Conservation (phyloP, 2,888 invertebrate species). For the Acleris sparsana region DNA sequence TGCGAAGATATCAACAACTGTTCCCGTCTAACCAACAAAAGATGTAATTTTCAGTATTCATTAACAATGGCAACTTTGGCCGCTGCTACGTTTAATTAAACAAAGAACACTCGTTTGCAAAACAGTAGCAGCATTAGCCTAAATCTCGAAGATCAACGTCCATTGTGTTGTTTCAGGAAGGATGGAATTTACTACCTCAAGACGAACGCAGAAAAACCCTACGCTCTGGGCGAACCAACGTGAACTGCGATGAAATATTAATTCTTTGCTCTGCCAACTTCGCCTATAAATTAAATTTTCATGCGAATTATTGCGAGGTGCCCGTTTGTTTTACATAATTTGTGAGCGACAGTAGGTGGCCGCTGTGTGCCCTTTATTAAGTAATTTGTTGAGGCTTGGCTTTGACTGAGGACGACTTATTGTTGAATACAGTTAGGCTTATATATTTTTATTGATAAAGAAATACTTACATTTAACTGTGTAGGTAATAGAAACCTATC, state of each 20-base stretch:
- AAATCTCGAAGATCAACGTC: slow-evolving; percentile 61
- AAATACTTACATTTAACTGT: no score
- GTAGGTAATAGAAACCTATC: no score
- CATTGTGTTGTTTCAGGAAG: slow-evolving; percentile 76
- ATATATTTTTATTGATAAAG: no score
- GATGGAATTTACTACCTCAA: slow-evolving; percentile 82
- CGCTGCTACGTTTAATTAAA: slow-evolving; percentile 61
- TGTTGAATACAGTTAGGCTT: no score
- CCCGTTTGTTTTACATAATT: slow-evolving; percentile 47
- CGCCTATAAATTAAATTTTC: slow-evolving; percentile 65
- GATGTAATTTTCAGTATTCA: slow-evolving; percentile 56
- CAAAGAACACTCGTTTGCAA: slow-evolving; percentile 62
- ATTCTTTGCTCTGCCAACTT: slow-evolving; percentile 61
- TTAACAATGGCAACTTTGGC: slow-evolving; percentile 55
- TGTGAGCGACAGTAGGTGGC: slow-evolving; percentile 43
- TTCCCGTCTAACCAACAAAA: slow-evolving; percentile 45
- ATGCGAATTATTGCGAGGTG: slow-evolving; percentile 55
- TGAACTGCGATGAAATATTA: slow-evolving; percentile 60
- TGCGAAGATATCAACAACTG: no score
- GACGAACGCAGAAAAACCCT: slow-evolving; percentile 80
- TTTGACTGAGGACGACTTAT: no score
- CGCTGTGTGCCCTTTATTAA: slow-evolving; percentile 10
- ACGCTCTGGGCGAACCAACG: slow-evolving; percentile 69
- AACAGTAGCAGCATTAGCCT: slow-evolving; percentile 58
- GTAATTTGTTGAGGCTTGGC: not conserved